A percentile compares a stretch with the other conserved stretches of the same genome.
Conservation (phyloP, 2,888 invertebrate species). For the Drosophila pseudotalamancana region DNA sequence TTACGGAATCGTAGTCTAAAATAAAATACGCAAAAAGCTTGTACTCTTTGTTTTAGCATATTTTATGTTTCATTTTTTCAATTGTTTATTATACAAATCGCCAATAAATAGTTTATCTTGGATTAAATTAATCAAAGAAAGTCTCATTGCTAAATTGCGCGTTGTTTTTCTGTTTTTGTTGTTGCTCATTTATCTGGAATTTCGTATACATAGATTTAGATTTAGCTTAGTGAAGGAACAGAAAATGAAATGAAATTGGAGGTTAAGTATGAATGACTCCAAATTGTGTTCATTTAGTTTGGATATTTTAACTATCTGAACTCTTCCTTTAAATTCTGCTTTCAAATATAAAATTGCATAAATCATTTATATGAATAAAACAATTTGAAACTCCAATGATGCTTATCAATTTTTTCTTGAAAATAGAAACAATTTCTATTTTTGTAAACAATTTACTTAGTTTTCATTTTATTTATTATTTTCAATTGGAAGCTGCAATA, state of each 20-base stretch:
- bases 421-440: conserved; percentile 14
- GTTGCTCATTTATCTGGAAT: conserved; percentile 59
- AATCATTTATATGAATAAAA: conserved; percentile 64
- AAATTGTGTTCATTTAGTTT: no score
- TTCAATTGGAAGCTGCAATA: conserved; percentile 46
- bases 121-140: conserved; percentile 65
- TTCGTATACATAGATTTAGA: conserved; percentile 35
- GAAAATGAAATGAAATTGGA: no score
- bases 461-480: conserved; percentile 14
- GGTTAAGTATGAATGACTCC: no score
- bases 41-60: no score
- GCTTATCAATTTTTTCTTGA: no score
- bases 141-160: conserved; percentile 75
- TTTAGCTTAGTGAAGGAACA: no score
- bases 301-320: no score
- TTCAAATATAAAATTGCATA: conserved; percentile 43
- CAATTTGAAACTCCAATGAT: conserved; percentile 42
- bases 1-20: background rate
- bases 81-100: conserved; percentile 67
- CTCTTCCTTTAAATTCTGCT: no score
- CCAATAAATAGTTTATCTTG: conserved; percentile 41
- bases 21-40: background rate
- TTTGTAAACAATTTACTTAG: conserved; percentile 20
- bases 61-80: conserved; percentile 37
- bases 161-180: conserved; percentile 50